Evolutionary conservation across 2,113 vertebrate species (phyloP).

Genomic region (Ondatra zibethicus): DNA sequence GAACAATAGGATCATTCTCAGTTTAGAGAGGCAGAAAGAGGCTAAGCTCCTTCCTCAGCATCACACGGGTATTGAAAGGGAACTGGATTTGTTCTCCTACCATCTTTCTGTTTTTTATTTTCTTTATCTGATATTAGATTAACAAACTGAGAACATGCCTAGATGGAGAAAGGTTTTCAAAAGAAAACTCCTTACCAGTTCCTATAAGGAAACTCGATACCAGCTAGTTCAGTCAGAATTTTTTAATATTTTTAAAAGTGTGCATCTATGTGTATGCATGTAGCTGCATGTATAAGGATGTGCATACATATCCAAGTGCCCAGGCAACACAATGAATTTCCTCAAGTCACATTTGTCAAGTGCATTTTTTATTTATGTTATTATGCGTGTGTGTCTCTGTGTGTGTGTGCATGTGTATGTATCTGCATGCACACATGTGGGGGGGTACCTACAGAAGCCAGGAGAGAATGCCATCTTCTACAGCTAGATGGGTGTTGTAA

Average conservation of each 20-base stretch:
- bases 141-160: background rate
- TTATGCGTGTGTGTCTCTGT: background rate
- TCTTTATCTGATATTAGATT: background rate
- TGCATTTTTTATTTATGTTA: background rate
- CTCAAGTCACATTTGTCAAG: background rate
- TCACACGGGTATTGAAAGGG: no score
- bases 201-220: background rate
- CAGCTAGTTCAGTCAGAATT: background rate
- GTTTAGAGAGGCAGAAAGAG: background rate
- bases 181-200: background rate
- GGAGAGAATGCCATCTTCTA: background rate
- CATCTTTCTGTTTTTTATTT: background rate
- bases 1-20: background rate
- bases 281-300: background rate
- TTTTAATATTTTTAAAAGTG: background rate
- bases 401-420: background rate
- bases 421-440: background rate
- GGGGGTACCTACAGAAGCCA: background rate
- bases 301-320: background rate
- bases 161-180: background rate
- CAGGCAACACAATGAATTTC: background rate
- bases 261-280: background rate
- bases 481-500: background rate
- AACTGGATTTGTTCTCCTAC: background rate
- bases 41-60: background rate